These are phyloP conservation scores for Fundulus diaphanus DNA, from an alignment of 2,797 vertebrate species.

Conservation along the genomic window DNA sequence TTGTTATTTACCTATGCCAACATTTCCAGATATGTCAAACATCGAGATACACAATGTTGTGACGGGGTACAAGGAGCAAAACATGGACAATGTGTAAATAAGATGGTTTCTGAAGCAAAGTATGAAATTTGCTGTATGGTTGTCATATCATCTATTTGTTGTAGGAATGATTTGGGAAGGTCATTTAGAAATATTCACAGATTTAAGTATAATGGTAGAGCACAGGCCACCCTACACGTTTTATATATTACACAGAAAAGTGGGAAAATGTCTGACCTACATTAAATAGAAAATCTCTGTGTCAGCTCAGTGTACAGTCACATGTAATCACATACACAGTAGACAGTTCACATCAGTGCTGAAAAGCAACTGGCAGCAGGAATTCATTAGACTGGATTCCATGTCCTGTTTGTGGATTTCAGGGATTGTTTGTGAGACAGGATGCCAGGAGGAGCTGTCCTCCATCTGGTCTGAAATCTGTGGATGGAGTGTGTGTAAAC, in stretches of 20 bases:
- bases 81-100: neutral
- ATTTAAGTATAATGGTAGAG: neutral
- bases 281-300: neutral
- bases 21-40: neutral
- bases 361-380: constrained; percentile 35
- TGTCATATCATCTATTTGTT: neutral
- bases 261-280: neutral
- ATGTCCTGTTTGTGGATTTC: constrained; percentile 30
- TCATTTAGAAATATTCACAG: neutral
- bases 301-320: neutral
- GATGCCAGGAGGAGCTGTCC: constrained; percentile 10
- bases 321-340: constrained; percentile 21
- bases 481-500: constrained; percentile 5
- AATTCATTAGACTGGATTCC: constrained; percentile 42
- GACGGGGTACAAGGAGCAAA: neutral
- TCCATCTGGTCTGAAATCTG: constrained; percentile 24
- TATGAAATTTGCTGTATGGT: neutral
- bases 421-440: constrained; percentile 17
- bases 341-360: constrained; percentile 14
- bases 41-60: neutral
- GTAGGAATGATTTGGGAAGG: neutral
- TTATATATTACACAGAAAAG: constrained; percentile 6
- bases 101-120: neutral
- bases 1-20: neutral
- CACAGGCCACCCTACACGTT: neutral